Conservation (phyloP, 2,113 vertebrate species). For the Picathartes gymnocephalus region DNA sequence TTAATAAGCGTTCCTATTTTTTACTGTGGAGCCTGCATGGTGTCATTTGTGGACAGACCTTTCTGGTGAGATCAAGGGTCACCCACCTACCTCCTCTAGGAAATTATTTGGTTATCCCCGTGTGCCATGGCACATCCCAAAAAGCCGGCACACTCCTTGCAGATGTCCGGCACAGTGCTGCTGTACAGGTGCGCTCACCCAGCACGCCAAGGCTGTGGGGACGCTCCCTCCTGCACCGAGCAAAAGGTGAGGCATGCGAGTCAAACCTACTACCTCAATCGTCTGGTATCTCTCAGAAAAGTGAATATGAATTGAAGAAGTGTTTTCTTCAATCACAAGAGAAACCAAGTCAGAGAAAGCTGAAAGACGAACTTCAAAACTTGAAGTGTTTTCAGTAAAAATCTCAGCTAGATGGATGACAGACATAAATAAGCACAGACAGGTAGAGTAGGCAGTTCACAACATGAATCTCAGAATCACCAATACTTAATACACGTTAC, state of each 20-base stretch:
- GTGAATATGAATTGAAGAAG: neutral
- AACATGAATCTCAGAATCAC: neutral
- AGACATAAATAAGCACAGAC: neutral
- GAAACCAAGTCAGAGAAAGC: neutral
- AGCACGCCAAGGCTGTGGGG: rapidly evolving
- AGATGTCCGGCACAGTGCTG: rapidly evolving
- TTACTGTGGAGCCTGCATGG: neutral
- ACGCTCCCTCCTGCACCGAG: rapidly evolving
- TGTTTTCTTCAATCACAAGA: neutral
- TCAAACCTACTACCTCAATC: neutral
- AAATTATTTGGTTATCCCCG: neutral
- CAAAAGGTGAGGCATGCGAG: neutral
- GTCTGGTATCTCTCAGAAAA: neutral
- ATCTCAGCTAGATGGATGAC: neutral
- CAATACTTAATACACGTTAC: neutral
- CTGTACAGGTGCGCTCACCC: rapidly evolving
- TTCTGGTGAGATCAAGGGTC: neutral
- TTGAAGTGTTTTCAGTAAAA: neutral
- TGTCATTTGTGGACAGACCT: neutral
- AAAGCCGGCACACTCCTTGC: neutral
- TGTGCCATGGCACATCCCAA: neutral
- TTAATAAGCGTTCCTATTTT: neutral
- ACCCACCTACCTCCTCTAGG: neutral
- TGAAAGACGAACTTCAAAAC: neutral
- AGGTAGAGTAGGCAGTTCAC: neutral